These are phyloP conservation scores for Boulengeromyrus knoepffleri DNA, from an alignment of 2,113 vertebrate genomes.

Conservation along the genomic window DNA sequence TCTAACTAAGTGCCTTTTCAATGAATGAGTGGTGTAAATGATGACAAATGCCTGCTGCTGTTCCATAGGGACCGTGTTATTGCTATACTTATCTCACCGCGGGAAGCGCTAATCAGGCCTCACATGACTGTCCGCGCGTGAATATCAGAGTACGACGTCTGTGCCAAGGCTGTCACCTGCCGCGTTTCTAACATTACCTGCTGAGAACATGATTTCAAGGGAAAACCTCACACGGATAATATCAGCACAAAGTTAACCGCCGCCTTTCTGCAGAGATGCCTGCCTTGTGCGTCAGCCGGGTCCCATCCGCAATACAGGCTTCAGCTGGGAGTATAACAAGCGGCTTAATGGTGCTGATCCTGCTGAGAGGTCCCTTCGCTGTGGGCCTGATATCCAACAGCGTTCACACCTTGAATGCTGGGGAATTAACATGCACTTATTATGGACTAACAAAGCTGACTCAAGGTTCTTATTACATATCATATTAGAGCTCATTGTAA, in stretches of 20 bases:
- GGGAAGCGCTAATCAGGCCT: neutral
- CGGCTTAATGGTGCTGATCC: neutral
- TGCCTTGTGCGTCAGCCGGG: neutral
- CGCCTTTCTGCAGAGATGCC: neutral
- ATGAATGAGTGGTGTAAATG: neutral
- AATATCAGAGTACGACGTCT: slow-evolving; percentile 13
- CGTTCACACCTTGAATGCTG: slow-evolving; percentile 15
- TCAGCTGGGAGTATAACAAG: slow-evolving; percentile 16
- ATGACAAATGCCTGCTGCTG: neutral
- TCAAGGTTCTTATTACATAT: neutral
- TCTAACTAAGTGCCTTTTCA: neutral
- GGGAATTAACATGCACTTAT: slow-evolving; percentile 29
- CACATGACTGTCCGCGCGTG: slow-evolving; percentile 7
- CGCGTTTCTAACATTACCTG: neutral
- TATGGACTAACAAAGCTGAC: neutral
- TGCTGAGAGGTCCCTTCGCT: neutral
- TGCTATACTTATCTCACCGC: slow-evolving; percentile 33
- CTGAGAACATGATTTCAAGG: slow-evolving; percentile 12
- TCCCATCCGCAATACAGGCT: neutral
- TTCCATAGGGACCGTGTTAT: neutral
- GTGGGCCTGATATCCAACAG: slow-evolving; percentile 12
- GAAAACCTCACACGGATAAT: slow-evolving; percentile 1
- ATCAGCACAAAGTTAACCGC: neutral
- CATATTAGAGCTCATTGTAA: neutral
- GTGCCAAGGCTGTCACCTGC: slow-evolving; percentile 14